Conservation (phyloP, 2,797 vertebrate species). For the Scyliorhinus canicula region DNA sequence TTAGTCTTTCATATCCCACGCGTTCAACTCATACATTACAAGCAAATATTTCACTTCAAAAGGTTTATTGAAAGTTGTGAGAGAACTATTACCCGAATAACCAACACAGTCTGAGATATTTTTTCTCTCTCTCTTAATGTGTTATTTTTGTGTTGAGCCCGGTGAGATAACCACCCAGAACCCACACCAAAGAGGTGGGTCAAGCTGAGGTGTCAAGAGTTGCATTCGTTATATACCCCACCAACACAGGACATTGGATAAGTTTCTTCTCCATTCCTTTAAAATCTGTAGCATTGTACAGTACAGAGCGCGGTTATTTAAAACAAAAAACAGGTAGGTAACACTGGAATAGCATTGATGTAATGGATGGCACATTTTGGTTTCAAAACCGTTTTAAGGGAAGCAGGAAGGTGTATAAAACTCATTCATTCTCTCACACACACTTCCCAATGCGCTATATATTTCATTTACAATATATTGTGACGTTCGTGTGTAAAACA, state of each 20-base stretch:
- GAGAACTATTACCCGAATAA: conserved; percentile 75
- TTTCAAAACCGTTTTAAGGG: conserved; percentile 57
- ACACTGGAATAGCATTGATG: conserved; percentile 44
- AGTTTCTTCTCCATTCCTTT: not conserved
- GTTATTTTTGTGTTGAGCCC: no score
- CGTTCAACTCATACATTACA: not conserved
- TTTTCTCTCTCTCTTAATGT: conserved; percentile 48
- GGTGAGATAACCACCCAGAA: conserved; percentile 37
- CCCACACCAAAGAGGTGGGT: not conserved
- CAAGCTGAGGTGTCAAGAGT: conserved; percentile 8
- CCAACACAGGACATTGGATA: not conserved
- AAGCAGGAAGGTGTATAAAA: conserved; percentile 65
- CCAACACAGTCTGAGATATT: conserved; percentile 76
- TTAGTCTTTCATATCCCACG: not conserved
- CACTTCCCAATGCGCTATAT: conserved; percentile 77
- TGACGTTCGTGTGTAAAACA: conserved; percentile 73
- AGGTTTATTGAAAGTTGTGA: conserved; percentile 87
- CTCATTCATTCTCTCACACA: conserved; percentile 54
- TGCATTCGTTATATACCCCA: not conserved
- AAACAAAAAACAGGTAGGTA: conserved; percentile 43
- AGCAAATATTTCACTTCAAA: conserved; percentile 45
- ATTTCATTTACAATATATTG: conserved; percentile 80
- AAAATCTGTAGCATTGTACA: conserved; percentile 30
- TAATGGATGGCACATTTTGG: conserved; percentile 64
- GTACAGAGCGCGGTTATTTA: conserved; percentile 18